Evolutionary conservation across 2,888 invertebrate genomes (phyloP).

Genomic region (Drosophila infuscata): DNA sequence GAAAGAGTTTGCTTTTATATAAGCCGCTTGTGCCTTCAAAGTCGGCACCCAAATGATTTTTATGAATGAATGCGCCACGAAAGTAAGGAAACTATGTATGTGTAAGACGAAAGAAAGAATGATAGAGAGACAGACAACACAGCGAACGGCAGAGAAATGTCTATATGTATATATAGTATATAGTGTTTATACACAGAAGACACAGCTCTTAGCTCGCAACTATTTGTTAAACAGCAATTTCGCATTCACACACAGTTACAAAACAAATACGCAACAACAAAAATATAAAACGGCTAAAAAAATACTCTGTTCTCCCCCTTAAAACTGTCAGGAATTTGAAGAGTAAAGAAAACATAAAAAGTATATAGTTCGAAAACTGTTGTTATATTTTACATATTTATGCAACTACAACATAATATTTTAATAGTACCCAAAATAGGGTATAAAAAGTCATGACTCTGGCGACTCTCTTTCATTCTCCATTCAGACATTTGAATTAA

Average conservation of each 20-base stretch:
- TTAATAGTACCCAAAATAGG: not conserved
- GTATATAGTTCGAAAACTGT: not conserved
- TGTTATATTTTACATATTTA: not conserved
- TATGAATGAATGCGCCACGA: conserved; percentile 71
- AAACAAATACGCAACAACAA: conserved; percentile 9
- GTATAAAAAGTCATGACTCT: conserved; percentile 4
- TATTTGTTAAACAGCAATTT: conserved; percentile 67
- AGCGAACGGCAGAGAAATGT: conserved; percentile 8
- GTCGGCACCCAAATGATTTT: conserved; percentile 52
- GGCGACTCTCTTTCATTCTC: conserved; percentile 7
- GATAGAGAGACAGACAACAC: not conserved
- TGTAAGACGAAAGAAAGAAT: not conserved
- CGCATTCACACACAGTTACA: conserved; percentile 47
- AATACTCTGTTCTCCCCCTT: not conserved
- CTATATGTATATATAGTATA: not conserved
- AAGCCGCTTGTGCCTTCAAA: conserved; percentile 54
- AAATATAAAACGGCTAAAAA: conserved; percentile 2
- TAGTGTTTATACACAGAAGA: conserved; percentile 4
- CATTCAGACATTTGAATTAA: conserved; percentile 68
- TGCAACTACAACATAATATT: not conserved
- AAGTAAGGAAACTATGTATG: conserved; percentile 58
- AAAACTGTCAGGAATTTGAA: not conserved
- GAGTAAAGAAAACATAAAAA: not conserved
- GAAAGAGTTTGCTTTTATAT: conserved; percentile 70
- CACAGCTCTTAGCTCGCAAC: conserved; percentile 64